phyloP scores from a whole-genome alignment of 2,797 vertebrate genomes.

The Dipus sagitta region DNA sequence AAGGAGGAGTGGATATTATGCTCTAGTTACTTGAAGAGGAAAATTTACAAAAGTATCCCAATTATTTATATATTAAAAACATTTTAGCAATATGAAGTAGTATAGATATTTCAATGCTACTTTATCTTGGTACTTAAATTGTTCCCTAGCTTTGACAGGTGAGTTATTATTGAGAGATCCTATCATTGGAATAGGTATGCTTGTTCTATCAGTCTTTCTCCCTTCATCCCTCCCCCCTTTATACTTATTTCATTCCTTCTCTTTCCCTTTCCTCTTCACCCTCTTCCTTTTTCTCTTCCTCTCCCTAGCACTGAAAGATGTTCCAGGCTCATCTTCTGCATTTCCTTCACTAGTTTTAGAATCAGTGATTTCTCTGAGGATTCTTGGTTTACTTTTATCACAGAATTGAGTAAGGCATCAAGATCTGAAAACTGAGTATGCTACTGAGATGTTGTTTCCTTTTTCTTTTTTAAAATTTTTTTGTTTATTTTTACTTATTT shows the following conservation, averaged over 20 bases:
- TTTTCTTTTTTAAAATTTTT: too few relatives aligned
- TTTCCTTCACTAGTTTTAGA: background rate
- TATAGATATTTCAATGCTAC: background rate
- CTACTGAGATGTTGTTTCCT: background rate
- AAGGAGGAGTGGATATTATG: background rate
- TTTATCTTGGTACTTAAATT: background rate
- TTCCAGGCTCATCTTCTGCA: background rate
- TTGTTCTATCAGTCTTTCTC: too few relatives aligned
- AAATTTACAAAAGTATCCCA: background rate
- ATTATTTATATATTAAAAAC: background rate
- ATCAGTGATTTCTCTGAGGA: background rate
- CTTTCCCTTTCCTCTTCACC: too few relatives aligned
- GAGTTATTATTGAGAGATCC: background rate
- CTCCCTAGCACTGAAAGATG: background rate
- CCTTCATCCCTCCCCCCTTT: background rate
- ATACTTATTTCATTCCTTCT: background rate
- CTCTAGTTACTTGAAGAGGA: background rate
- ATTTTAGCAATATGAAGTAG: background rate
- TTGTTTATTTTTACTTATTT: too few relatives aligned
- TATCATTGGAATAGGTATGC: background rate
- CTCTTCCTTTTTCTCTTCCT: fast-evolving
- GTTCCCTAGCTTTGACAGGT: background rate
- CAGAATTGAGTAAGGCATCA: background rate
- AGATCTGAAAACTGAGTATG: background rate
- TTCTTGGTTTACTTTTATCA: background rate